Evolutionary conservation across 2,888 invertebrate species (phyloP).

Genomic region (Caenorhabditis uteleia): DNA sequence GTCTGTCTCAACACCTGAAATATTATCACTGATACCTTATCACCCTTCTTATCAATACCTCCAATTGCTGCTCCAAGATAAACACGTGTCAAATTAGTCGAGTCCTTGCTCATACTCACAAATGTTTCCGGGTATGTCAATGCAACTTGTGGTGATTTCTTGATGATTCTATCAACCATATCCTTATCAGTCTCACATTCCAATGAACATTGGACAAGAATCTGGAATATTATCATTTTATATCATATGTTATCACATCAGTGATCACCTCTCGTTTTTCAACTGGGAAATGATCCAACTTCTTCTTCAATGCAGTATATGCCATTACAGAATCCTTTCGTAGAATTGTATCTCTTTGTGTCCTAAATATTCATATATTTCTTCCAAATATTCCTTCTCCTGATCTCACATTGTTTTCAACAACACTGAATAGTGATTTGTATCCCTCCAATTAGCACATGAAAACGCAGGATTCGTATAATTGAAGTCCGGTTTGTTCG

Average conservation of each 20-base stretch:
- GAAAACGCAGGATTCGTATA: slow-evolving; percentile 58
- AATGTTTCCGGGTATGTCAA: slow-evolving; percentile 58
- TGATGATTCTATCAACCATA: slow-evolving; percentile 53
- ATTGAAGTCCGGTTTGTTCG: slow-evolving; percentile 53
- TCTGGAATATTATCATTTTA: slow-evolving; percentile 6
- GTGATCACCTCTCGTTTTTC: slow-evolving; percentile 30
- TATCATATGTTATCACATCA: not conserved
- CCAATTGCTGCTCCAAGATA: slow-evolving; percentile 51
- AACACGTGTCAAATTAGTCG: slow-evolving; percentile 46
- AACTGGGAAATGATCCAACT: slow-evolving; percentile 47
- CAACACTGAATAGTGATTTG: slow-evolving; percentile 48
- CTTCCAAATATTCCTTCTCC: not conserved
- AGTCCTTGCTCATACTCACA: slow-evolving; percentile 50
- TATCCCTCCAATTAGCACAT: slow-evolving; percentile 33
- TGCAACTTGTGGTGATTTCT: slow-evolving; percentile 49
- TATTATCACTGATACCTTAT: not conserved
- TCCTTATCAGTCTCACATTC: slow-evolving; percentile 49
- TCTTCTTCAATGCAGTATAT: slow-evolving; percentile 48
- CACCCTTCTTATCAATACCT: slow-evolving; percentile 20
- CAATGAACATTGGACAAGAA: slow-evolving; percentile 34
- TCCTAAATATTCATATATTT: slow-evolving; percentile 25
- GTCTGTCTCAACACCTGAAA: slow-evolving; percentile 53
- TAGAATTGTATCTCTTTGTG: slow-evolving; percentile 45
- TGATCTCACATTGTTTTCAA: slow-evolving; percentile 37
- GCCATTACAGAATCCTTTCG: slow-evolving; percentile 47